phyloP scores from a whole-genome alignment of 2,888 invertebrate genomes.

The Alsophila aescularia region DNA sequence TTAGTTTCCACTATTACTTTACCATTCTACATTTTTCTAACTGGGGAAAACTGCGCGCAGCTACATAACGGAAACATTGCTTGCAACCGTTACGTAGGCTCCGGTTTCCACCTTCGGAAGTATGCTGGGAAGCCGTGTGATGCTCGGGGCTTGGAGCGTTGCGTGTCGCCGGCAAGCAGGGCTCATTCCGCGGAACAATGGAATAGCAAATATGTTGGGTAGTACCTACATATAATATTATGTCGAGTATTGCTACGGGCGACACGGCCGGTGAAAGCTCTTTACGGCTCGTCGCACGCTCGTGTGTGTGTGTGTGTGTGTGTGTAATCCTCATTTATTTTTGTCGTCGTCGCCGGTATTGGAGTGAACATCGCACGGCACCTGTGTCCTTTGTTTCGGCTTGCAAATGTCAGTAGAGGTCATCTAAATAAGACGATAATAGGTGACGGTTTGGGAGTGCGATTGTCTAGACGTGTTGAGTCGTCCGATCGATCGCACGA shows the following conservation, averaged over 20 bases:
- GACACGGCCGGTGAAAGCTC: conserved; percentile 72
- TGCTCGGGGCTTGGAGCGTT: conserved; percentile 54
- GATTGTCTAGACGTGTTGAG: conserved; percentile 82
- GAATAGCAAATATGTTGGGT: conserved; percentile 44
- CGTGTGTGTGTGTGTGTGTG: conserved; percentile 60
- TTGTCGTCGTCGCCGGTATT: conserved; percentile 61
- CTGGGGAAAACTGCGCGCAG: not conserved
- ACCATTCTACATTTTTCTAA: not conserved
- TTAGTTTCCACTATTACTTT: not conserved
- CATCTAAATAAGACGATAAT: conserved; percentile 81
- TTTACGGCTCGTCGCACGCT: conserved; percentile 51
- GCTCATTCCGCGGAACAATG: conserved; percentile 48
- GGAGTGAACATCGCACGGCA: conserved; percentile 66
- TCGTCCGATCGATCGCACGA: conserved; percentile 83
- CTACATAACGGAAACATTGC: not conserved
- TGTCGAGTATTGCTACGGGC: conserved; percentile 46
- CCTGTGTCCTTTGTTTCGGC: conserved; percentile 83
- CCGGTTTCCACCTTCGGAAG: conserved; percentile 27
- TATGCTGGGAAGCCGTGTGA: conserved; percentile 29
- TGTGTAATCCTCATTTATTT: conserved; percentile 73
- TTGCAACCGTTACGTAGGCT: conserved; percentile 1
- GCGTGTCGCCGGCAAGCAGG: conserved; percentile 60
- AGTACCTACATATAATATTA: conserved; percentile 38
- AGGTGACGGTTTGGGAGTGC: conserved; percentile 75
- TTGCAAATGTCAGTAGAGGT: conserved; percentile 81